Percentiles rank a stretch among this genome's conserved stretches.
phyloP scores from a whole-genome alignment of 2,113 vertebrate genomes.

The Perca fluviatilis region DNA sequence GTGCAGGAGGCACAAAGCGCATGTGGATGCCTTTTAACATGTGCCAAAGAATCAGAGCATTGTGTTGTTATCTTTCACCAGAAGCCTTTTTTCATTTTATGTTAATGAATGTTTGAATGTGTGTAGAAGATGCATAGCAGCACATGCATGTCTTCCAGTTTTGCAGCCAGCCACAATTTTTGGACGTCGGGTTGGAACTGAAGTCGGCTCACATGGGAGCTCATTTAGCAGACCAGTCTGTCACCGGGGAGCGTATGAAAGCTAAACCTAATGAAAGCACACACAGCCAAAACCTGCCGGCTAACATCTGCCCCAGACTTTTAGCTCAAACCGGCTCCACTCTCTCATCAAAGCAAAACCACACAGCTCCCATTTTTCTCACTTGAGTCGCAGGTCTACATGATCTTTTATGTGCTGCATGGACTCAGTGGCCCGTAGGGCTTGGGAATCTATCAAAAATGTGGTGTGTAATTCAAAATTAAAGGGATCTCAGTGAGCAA shows the following conservation, averaged over 20 bases:
- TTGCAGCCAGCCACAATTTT: conserved; percentile 62
- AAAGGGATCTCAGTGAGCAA: conserved; percentile 11
- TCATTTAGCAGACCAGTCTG: conserved; percentile 76
- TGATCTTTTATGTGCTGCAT: conserved; percentile 38
- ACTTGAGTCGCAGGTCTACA: conserved; percentile 36
- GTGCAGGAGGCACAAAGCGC: not conserved
- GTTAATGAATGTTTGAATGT: conserved; percentile 24
- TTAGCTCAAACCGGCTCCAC: conserved; percentile 52
- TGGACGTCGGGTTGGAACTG: conserved; percentile 60
- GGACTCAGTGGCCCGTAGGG: conserved; percentile 8
- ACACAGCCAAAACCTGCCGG: conserved; percentile 66
- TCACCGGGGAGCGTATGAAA: conserved; percentile 69
- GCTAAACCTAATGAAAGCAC: conserved; percentile 77
- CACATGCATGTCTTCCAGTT: conserved; percentile 46
- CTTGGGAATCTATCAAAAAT: conserved; percentile 37
- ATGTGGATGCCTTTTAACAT: conserved; percentile 13
- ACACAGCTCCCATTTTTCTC: conserved; percentile 37
- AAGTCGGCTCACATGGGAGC: conserved; percentile 73
- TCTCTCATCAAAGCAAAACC: conserved; percentile 45
- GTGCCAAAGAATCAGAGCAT: conserved; percentile 15
- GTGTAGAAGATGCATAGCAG: conserved; percentile 43
- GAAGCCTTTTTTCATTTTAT: conserved; percentile 29
- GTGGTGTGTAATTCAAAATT: conserved; percentile 35
- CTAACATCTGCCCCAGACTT: conserved; percentile 66
- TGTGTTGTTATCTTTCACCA: not conserved